phyloP scores from a whole-genome alignment of 2,888 invertebrate genomes.

The Empis stercorea region DNA sequence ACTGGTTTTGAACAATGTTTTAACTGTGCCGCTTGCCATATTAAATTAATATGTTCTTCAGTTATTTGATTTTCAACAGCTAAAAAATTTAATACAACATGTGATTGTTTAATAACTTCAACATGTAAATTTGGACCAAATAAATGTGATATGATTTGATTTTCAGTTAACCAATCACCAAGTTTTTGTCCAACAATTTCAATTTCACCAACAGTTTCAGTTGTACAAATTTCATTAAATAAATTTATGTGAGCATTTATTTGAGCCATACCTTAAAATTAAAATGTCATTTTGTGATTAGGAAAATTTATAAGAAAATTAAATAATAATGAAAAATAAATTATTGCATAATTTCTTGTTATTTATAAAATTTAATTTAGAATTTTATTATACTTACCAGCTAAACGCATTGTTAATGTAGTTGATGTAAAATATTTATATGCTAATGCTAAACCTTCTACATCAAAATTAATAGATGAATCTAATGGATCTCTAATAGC shows the following conservation, averaged over 20 bases:
- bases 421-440: conserved; percentile 94
- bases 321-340: background rate
- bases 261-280: conserved; percentile 54
- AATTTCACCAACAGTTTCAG: conserved; percentile 73
- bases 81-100: conserved; percentile 81
- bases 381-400: too few species aligned
- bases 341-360: too few species aligned
- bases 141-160: conserved; percentile 84
- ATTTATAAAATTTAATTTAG: too few species aligned
- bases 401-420: conserved; percentile 83
- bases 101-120: conserved; percentile 89
- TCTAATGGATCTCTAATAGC: conserved; percentile 86
- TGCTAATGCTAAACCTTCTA: conserved; percentile 81
- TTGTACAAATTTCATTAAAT: conserved; percentile 82
- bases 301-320: too few species aligned
- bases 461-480: conserved; percentile 72
- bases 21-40: conserved; percentile 90
- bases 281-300: too few species aligned
- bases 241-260: conserved; percentile 88
- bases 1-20: conserved; percentile 93
- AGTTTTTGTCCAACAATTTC: conserved; percentile 73
- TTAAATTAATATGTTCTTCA: conserved; percentile 78
- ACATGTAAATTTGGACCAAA: conserved; percentile 97
- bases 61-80: conserved; percentile 86
- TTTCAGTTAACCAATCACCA: conserved; percentile 77